Evolutionary conservation across 1,140 invertebrate genomes (phyloP).

Genomic region (Drosophila obscura): DNA sequence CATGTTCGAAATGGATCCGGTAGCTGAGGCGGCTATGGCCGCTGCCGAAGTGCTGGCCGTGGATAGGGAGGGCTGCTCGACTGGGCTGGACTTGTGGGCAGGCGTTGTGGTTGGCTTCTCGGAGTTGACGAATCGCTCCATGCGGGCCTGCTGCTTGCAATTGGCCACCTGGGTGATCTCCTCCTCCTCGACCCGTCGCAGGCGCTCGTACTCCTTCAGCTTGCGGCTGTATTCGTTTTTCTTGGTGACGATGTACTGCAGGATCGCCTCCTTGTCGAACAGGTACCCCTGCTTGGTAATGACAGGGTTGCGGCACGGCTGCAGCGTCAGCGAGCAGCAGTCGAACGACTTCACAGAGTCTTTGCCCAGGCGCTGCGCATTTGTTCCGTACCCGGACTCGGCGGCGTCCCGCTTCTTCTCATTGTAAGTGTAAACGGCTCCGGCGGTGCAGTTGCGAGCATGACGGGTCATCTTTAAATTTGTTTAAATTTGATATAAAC

Average conservation of each 20-base stretch:
- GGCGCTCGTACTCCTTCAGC: slow-evolving; percentile 96
- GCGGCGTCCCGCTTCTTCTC: slow-evolving; percentile 98
- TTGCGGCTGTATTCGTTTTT: slow-evolving; percentile 96
- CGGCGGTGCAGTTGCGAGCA: slow-evolving; percentile 98
- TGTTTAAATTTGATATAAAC: too few species aligned
- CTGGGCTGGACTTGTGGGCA: slow-evolving; percentile 45
- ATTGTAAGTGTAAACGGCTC: slow-evolving; percentile 99
- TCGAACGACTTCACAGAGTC: slow-evolving; percentile 99
- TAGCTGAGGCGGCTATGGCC: slow-evolving; percentile 28
- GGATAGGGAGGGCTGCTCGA: slow-evolving; percentile 19
- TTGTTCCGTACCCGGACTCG: slow-evolving; percentile 95
- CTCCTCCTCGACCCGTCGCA: slow-evolving; percentile 90
- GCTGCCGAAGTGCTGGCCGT: slow-evolving; percentile 46
- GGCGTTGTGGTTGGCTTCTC: slow-evolving; percentile 68
- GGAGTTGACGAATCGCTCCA: slow-evolving; percentile 90
- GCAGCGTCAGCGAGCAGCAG: slow-evolving; percentile 97
- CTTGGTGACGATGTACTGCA: slow-evolving; percentile 97
- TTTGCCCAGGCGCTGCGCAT: slow-evolving; percentile 91
- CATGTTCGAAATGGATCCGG: slow-evolving; percentile 91
- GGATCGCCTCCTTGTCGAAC: slow-evolving; percentile 98
- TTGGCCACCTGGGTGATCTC: slow-evolving; percentile 84
- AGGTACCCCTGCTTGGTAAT: slow-evolving; percentile 93
- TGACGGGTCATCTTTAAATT: slow-evolving; percentile 93
- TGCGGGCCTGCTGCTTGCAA: slow-evolving; percentile 86
- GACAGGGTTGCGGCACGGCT: slow-evolving; percentile 87